These are phyloP conservation scores for Microtus pennsylvanicus DNA, from an alignment of 2,113 vertebrate species.

Conservation along the genomic window DNA sequence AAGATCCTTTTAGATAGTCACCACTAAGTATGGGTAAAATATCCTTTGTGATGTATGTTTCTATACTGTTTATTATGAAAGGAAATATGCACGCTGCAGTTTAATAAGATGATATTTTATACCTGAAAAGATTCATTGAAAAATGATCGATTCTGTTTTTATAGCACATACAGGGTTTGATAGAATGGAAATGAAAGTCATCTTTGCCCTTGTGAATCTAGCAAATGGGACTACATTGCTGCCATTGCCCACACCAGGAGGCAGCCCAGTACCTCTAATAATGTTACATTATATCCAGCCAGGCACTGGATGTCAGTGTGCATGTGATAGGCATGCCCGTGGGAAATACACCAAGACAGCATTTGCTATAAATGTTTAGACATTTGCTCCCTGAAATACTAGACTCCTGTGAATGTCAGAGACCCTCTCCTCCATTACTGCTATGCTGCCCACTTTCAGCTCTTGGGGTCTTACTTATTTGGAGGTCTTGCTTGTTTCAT, in stretches of 20 bases:
- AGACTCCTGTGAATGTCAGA: background rate
- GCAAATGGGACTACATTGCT: background rate
- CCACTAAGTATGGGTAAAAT: background rate
- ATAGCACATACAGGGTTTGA: background rate
- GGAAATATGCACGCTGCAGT: background rate
- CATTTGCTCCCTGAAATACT: background rate
- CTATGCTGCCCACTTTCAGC: background rate
- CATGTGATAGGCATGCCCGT: fast-evolving
- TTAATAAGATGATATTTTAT: constrained; percentile 7
- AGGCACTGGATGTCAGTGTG: background rate
- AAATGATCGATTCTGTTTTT: background rate
- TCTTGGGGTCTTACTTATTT: background rate
- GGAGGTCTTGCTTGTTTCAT: background rate
- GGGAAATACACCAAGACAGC: background rate
- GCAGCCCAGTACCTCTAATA: background rate
- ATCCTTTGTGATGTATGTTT: background rate
- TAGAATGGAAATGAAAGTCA: background rate
- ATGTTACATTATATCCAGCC: background rate
- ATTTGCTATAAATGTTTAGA: background rate
- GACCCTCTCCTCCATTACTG: background rate
- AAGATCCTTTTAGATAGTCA: background rate
- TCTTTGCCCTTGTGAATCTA: background rate
- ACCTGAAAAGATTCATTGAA: background rate
- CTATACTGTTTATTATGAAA: background rate
- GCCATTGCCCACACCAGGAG: background rate